A percentile compares a stretch with the other conserved stretches of the same genome.
Conservation (phyloP, 2,888 invertebrate genomes). For the Agrochola macilenta region DNA sequence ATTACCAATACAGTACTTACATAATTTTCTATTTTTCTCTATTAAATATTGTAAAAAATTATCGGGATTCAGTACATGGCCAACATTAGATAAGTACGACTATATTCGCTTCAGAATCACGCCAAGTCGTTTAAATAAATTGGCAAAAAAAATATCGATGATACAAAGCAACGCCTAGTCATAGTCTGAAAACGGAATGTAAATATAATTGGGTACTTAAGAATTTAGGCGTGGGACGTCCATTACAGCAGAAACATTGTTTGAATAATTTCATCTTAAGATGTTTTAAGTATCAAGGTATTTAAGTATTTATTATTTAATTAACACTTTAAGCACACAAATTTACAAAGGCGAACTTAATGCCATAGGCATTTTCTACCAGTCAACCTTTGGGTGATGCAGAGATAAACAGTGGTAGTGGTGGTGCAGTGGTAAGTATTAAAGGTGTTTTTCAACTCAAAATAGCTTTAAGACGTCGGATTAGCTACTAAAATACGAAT, state of each 20-base stretch:
- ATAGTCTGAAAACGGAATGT: conserved; percentile 11
- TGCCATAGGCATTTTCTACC: no score
- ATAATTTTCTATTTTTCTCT: neutral
- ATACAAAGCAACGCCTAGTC: neutral
- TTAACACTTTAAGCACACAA: no score
- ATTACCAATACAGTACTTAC: neutral
- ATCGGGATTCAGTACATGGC: neutral
- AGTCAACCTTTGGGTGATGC: no score
- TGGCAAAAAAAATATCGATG: neutral
- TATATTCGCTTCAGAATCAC: neutral
- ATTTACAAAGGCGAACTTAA: no score
- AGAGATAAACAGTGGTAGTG: no score
- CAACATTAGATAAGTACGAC: neutral
- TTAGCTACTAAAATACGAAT: neutral
- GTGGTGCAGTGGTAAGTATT: no score
- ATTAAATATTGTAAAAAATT: neutral
- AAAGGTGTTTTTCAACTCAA: conserved; percentile 13
- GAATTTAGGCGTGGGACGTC: conserved; percentile 22
- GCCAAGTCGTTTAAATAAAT: neutral
- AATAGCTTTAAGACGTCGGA: neutral
- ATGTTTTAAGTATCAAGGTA: conserved; percentile 9
- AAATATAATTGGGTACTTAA: conserved; percentile 32
- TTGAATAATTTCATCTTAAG: conserved; percentile 29
- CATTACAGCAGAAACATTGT: conserved; percentile 34
- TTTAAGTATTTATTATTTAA: conserved; percentile 3